Evolutionary conservation across 2,797 vertebrate species (phyloP).

Genomic region (Phylloscopus collybita): DNA sequence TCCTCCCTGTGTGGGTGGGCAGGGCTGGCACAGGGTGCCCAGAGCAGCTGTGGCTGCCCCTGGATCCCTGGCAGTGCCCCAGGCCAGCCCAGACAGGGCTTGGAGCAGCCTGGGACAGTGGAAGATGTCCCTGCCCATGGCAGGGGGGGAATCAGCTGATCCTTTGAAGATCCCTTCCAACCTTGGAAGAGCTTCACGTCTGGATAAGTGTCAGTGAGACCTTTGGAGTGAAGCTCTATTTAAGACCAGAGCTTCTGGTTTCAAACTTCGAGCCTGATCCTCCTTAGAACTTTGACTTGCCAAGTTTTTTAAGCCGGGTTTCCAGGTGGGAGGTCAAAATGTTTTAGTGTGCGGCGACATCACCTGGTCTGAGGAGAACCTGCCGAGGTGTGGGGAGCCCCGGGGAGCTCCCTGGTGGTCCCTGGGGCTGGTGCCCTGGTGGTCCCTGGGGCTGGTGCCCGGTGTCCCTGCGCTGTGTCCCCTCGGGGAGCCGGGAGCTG

Average conservation of each 20-base stretch:
- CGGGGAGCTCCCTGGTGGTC: too few relatives aligned
- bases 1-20: not conserved
- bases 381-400: not conserved
- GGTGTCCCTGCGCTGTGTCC: too few relatives aligned
- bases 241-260: not conserved
- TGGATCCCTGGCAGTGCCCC: not conserved
- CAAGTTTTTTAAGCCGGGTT: not conserved
- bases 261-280: not conserved
- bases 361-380: not conserved
- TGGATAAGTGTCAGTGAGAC: not conserved
- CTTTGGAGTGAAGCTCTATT: not conserved
- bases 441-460: too few relatives aligned
- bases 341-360: fast-evolving
- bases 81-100: not conserved
- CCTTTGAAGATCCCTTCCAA: not conserved
- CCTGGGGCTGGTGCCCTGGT: too few relatives aligned
- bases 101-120: not conserved
- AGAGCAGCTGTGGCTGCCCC: not conserved
- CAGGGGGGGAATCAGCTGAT: not conserved
- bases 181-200: not conserved
- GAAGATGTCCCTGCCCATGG: not conserved
- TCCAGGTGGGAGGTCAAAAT: not conserved
- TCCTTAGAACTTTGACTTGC: not conserved
- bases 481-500: constrained; percentile 53
- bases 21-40: not conserved